These are phyloP conservation scores for Drosophila siamana DNA, from an alignment of 2,888 invertebrate species.

Conservation along the genomic window DNA sequence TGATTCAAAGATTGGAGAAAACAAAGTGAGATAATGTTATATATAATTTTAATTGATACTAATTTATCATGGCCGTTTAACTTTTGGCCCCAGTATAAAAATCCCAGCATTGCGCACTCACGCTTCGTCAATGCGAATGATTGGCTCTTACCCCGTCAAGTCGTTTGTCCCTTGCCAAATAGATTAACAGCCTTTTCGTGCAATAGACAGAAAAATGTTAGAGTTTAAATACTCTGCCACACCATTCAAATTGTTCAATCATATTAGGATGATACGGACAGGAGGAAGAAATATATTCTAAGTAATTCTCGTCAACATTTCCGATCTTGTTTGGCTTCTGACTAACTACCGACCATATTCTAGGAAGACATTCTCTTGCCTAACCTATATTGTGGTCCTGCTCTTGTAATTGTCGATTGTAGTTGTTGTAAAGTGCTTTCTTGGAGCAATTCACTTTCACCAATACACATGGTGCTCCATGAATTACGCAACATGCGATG, in stretches of 20 bases:
- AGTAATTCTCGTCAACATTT: too few species aligned
- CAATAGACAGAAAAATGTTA: constrained; percentile 67
- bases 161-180: constrained; percentile 74
- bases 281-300: not conserved
- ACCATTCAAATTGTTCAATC: constrained; percentile 48
- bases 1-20: too few species aligned
- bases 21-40: too few species aligned
- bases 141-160: too few species aligned
- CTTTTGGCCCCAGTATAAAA: too few species aligned
- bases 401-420: too few species aligned
- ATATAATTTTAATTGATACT: too few species aligned
- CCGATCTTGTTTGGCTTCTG: too few species aligned
- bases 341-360: not conserved
- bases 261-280: not conserved
- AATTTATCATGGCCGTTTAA: too few species aligned
- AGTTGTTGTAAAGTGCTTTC: constrained; percentile 6
- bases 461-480: not conserved
- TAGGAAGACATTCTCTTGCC: constrained; percentile 6
- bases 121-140: too few species aligned
- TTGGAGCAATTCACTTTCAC: not conserved
- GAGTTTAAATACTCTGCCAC: constrained; percentile 69
- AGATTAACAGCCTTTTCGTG: constrained; percentile 73
- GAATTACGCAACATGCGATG: constrained; percentile 40
- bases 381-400: constrained; percentile 25
- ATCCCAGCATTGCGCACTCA: too few species aligned